Conservation (phyloP, 2,797 vertebrate species). For the Spea hammondii region DNA sequence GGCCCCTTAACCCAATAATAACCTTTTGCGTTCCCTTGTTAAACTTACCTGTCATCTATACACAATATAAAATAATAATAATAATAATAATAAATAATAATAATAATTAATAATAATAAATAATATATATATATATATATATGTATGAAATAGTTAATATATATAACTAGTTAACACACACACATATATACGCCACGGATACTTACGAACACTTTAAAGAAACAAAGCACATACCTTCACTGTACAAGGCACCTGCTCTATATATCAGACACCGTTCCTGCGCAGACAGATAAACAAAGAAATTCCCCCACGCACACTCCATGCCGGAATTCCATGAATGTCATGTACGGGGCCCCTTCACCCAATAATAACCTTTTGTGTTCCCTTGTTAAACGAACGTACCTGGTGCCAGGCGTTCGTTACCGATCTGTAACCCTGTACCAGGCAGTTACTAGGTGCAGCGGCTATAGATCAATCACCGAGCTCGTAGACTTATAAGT, state of each 20-base stretch:
- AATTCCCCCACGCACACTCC: constrained; percentile 18
- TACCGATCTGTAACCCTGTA: neutral
- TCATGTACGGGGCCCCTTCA: neutral
- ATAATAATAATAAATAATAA: neutral
- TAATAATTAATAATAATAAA: neutral
- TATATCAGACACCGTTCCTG: neutral
- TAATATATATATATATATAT: no score
- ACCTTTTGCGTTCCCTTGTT: no score
- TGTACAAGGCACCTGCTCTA: neutral
- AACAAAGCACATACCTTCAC: neutral
- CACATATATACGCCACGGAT: no score
- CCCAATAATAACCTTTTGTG: constrained; percentile 13
- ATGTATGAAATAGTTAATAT: no score
- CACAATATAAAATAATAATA: neutral
- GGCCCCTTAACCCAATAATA: no score
- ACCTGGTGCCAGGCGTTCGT: constrained; percentile 32
- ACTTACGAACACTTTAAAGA: no score
- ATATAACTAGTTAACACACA: no score
- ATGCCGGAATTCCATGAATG: constrained; percentile 41
- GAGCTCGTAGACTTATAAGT: neutral
- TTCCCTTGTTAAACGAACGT: neutral
- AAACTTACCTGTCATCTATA: no score
- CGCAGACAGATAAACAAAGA: neutral
- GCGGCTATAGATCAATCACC: neutral
- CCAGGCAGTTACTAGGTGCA: neutral